Base-by-base conservation (phyloP, 2,113 vertebrate genomes). In the Polypterus senegalus region DNA sequence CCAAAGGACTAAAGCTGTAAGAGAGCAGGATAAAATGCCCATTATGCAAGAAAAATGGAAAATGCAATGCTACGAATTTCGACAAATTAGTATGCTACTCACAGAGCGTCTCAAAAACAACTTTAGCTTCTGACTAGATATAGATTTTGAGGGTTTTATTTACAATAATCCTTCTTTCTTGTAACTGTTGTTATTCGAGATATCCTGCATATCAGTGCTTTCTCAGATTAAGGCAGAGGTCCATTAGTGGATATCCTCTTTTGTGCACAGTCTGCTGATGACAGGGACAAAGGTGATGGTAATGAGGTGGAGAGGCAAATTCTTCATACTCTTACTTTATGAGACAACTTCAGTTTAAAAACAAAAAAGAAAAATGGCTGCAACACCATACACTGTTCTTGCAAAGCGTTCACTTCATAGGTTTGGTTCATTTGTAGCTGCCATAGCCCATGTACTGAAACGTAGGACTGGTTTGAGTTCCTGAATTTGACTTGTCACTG, bases 161-260 rank as follows among this genome's bases (percentile, higher is more conserved):
- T 97, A 97, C 94, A 97, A 81, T 54, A 69, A 68, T 69, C 70
- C 76, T 67, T 73, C 75, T 76, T 67, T 73, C 65, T 63, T 46
- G 73, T 81, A 76, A 66, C 67, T 68, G 69, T 59, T 69, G 83
- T 83, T 80, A 83, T 89, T 89, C 85, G 79, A 86, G 87, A 85
- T 75, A 83, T 81, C 79, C 83, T 86, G 79, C 71, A 79, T 84
- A 76, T 87, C 82, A 51, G 76, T 85, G 82, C 81, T 83, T 88
- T 84, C 83, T 90, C 85, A 86, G 83, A 85, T 91, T 97, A 97
- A 97, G 94, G 94, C 94, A 91, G 93, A 89, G 89, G 93, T 92
- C 90, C 85, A 86, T 83, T 84, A 84, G 85, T 80, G 83, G 83
- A 85, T 85, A 85, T 86, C 83, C 83, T 79, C 79, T 79, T 79